A percentile compares a stretch with the other conserved stretches of the same genome.
These are phyloP conservation scores for Drosophila asahinai DNA, from an alignment of 1,140 invertebrate genomes.

Conservation along the genomic window DNA sequence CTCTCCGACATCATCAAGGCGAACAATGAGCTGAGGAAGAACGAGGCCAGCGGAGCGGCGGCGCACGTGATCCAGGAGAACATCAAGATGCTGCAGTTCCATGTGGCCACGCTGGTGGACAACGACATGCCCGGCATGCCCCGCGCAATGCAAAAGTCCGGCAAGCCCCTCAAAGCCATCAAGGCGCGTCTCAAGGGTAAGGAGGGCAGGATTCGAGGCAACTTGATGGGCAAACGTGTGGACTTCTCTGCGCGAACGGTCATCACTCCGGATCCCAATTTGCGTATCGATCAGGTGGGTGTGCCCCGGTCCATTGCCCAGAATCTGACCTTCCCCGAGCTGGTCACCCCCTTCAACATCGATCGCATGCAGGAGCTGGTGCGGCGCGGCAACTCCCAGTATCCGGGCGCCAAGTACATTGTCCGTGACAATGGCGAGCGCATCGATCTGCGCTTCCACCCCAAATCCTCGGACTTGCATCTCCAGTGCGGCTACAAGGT, in stretches of 20 bases:
- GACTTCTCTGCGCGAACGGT: conserved; percentile 99
- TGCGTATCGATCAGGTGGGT: conserved; percentile 99
- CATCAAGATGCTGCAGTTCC: conserved; percentile 99
- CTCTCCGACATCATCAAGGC: conserved; percentile 99
- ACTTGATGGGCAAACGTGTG: conserved; percentile 99
- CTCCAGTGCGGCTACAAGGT: conserved; percentile 99
- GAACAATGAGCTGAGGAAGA: conserved; percentile 98
- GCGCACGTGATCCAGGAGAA: conserved; percentile 98
- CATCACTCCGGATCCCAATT: conserved; percentile 99
- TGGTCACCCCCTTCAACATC: conserved; percentile 99
- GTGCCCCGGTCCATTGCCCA: conserved; percentile 99
- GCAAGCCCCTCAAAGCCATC: conserved; percentile 98
- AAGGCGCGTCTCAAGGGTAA: conserved; percentile 97
- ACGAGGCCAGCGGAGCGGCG: conserved; percentile 98
- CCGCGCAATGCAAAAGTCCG: conserved; percentile 99
- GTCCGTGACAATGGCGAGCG: conserved; percentile 99
- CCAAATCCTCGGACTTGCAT: conserved; percentile 99
- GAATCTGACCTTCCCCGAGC: conserved; percentile 99
- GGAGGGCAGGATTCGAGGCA: conserved; percentile 99
- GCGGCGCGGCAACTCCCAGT: conserved; percentile 97
- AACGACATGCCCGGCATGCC: conserved; percentile 99
- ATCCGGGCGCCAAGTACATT: conserved; percentile 99
- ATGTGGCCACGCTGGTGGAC: conserved; percentile 98
- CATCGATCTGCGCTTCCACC: conserved; percentile 99
- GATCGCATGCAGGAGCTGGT: conserved; percentile 99